phyloP scores from a whole-genome alignment of 2,797 vertebrate genomes.

The Coregonus suidteri region DNA sequence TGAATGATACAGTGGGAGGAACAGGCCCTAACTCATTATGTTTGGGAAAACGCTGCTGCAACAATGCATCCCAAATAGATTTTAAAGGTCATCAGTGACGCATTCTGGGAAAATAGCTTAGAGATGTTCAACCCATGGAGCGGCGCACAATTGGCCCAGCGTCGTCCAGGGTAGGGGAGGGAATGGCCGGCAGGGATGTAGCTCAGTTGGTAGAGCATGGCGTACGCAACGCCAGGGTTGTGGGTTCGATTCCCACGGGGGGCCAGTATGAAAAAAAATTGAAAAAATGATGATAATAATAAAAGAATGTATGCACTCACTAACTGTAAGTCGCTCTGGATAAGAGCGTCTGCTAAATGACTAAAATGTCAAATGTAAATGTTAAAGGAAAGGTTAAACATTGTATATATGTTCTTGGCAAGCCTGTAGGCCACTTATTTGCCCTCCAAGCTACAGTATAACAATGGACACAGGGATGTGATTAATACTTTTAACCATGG shows the following conservation, averaged over 20 bases:
- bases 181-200: too few species aligned
- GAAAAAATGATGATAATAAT: too few species aligned
- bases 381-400: conserved; percentile 49
- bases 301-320: too few species aligned
- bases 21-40: conserved; percentile 38
- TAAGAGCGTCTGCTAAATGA: too few species aligned
- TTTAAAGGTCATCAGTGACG: conserved; percentile 55
- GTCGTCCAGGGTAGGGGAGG: too few species aligned
- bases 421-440: conserved; percentile 2
- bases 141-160: too few species aligned
- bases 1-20: conserved; percentile 17
- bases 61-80: conserved; percentile 42
- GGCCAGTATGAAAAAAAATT: too few species aligned
- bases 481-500: not conserved
- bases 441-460: not conserved
- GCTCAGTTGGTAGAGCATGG: too few species aligned
- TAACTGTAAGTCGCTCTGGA: too few species aligned
- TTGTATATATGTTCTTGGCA: conserved; percentile 50
- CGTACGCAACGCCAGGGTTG: too few species aligned
- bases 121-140: not conserved
- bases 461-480: not conserved
- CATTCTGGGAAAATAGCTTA: conserved; percentile 62
- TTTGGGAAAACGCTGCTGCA: conserved; percentile 43
- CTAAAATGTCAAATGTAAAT: conserved; percentile 2
- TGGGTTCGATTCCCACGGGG: too few species aligned